A percentile compares a stretch with the other conserved stretches of the same genome.
Conservation (phyloP, 2,113 vertebrate species). For the Halichoerus grypus region DNA sequence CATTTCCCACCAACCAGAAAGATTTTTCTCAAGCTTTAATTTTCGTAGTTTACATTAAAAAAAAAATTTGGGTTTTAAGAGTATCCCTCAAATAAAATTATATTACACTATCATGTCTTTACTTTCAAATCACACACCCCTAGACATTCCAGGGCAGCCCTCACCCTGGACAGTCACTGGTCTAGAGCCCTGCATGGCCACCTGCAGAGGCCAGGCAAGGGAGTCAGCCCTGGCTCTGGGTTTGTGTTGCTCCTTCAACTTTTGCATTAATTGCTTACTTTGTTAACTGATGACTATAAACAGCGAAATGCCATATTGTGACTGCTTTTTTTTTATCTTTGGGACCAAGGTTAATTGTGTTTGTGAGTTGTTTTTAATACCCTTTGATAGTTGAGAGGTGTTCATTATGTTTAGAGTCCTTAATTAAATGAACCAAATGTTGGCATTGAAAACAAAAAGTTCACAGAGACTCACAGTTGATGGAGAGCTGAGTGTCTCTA, state of each 20-base stretch:
- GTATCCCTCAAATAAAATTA: neutral
- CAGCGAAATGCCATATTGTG: neutral
- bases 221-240: accelerated
- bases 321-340: neutral
- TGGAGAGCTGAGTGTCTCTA: neutral
- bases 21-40: slow-evolving; percentile 30
- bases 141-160: neutral
- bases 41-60: neutral
- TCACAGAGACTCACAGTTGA: neutral
- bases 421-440: slow-evolving; percentile 38
- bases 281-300: neutral
- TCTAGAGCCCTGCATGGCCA: neutral
- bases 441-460: neutral
- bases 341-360: slow-evolving; percentile 33
- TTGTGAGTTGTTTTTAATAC: slow-evolving; percentile 34
- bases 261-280: neutral
- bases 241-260: neutral
- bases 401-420: neutral
- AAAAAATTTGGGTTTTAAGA: neutral
- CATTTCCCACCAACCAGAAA: neutral
- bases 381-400: slow-evolving; percentile 13
- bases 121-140: neutral
- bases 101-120: neutral
- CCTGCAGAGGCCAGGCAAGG: neutral
- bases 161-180: neutral